Conservation (phyloP, 2,113 vertebrate genomes). For the Peromyscus maniculatus region DNA sequence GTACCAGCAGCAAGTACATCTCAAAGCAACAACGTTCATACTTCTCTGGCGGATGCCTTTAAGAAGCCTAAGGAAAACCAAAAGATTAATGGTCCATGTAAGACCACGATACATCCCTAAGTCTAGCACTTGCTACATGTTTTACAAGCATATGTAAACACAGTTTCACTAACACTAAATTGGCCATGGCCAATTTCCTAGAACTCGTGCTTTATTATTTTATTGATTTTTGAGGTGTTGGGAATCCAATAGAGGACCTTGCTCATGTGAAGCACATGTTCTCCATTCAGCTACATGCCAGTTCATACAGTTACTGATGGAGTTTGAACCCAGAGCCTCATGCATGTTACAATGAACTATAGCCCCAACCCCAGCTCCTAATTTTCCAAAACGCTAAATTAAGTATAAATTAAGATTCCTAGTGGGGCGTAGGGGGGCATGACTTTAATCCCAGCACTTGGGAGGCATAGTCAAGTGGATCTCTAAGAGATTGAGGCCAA, state of each 20-base stretch:
- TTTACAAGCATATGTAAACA: constrained; percentile 1
- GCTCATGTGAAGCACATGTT: not conserved
- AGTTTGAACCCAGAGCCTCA: not conserved
- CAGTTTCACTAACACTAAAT: not conserved
- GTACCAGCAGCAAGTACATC: not conserved
- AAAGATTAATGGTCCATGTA: not conserved
- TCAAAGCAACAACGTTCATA: constrained; percentile 35
- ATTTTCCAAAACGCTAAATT: not conserved
- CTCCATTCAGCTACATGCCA: not conserved
- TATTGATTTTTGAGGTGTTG: not conserved
- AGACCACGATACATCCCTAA: not conserved
- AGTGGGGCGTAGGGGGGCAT: not conserved
- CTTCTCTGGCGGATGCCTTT: not conserved
- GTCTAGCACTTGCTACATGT: not conserved
- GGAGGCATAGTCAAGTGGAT: not conserved
- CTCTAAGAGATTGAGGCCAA: not conserved
- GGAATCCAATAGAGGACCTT: not conserved
- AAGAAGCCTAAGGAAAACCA: not conserved
- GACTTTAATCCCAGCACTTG: not conserved
- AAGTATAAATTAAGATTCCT: not conserved
- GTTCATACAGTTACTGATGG: not conserved
- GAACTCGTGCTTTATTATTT: not conserved
- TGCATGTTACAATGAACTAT: not conserved
- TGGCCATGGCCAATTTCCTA: not conserved
- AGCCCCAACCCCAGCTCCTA: not conserved